phyloP scores from a whole-genome alignment of 1,140 invertebrate genomes.

The Zaprionus ornatus region DNA sequence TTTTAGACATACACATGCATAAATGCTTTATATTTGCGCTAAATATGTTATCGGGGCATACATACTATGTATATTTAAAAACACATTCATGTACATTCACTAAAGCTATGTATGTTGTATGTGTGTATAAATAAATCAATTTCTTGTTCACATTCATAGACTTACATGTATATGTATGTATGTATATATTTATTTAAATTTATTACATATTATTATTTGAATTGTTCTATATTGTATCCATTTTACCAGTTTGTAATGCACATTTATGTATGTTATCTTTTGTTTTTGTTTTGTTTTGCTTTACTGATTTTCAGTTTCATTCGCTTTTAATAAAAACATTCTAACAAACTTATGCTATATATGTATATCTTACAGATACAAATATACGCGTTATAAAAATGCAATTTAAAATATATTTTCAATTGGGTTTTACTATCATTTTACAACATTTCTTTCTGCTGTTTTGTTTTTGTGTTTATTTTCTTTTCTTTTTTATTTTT shows the following conservation, averaged over 20 bases:
- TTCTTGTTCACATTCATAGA: conserved; percentile 50
- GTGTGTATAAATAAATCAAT: conserved; percentile 46
- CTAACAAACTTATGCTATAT: conserved; percentile 51
- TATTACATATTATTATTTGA: conserved; percentile 34
- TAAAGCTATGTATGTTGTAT: conserved; percentile 40
- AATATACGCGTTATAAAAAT: conserved; percentile 68
- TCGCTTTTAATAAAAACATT: conserved; percentile 59
- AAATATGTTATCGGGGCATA: conserved; percentile 41
- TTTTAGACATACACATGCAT: conserved; percentile 52
- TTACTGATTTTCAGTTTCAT: not conserved
- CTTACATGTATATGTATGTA: conserved; percentile 32
- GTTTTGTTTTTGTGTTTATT: conserved; percentile 3
- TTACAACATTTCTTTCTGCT: conserved; percentile 33
- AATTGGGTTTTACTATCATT: conserved; percentile 28
- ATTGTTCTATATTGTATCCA: conserved; percentile 74
- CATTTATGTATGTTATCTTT: conserved; percentile 41
- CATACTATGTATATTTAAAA: conserved; percentile 29
- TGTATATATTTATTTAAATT: not conserved
- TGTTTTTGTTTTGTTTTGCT: conserved; percentile 1
- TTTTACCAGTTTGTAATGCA: conserved; percentile 67
- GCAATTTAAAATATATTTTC: conserved; percentile 65
- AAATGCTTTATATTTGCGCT: conserved; percentile 64
- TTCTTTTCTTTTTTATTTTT: conserved; percentile 14
- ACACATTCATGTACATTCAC: conserved; percentile 39
- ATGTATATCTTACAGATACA: conserved; percentile 45